Evolutionary conservation across 1,140 invertebrate genomes (phyloP), one percentile per base, ranked within the genome.

Genomic region (Bombus terrestris): DNA sequence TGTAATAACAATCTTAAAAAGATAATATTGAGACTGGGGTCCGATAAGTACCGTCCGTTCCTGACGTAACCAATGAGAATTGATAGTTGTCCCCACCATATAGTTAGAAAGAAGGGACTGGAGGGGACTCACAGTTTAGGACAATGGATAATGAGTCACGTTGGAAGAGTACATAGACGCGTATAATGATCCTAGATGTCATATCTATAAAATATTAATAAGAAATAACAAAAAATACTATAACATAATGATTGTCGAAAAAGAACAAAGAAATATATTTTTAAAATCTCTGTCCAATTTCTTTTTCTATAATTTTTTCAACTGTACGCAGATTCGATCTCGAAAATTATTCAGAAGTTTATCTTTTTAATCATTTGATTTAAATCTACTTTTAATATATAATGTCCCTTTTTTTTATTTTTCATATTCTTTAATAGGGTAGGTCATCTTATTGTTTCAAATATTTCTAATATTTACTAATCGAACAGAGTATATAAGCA

Each of bases 81-180:
- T 22, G 8, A 69, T 53, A 6, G 35, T 12, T 68, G n/a, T 69
- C 37, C 81, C 81, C 62, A 57, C 81, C 3, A 18, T 28, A 25
- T 12, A 1, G 3, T 37, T 53, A 4, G 1, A 9, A 41, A 57
- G 32, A 68, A 37, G 35, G 32, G 8, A 37, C 18, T 78, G 41
- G 74, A 69, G 81, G 74, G 81, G 74, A 57, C 37, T 35, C 32
- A 35, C 22, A 47, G 53, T 32, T 83, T 69, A 25, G 74, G 32
- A 78, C 74, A 75, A 83, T 78, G 81, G 77, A 43, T 83, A 47
- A 78, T 83, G 81, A 83, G 62, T 83, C 81, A 83, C 41, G 75
- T 53, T 75, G 22, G 5, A 41, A 74, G 53, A 22, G 4, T 75
- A 53, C 6, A 8, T 53, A 64, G 10, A n/a, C 32, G 8, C 9